Evolutionary conservation across 2,797 vertebrate species (phyloP).

Genomic region (Anabacerthia variegaticeps): DNA sequence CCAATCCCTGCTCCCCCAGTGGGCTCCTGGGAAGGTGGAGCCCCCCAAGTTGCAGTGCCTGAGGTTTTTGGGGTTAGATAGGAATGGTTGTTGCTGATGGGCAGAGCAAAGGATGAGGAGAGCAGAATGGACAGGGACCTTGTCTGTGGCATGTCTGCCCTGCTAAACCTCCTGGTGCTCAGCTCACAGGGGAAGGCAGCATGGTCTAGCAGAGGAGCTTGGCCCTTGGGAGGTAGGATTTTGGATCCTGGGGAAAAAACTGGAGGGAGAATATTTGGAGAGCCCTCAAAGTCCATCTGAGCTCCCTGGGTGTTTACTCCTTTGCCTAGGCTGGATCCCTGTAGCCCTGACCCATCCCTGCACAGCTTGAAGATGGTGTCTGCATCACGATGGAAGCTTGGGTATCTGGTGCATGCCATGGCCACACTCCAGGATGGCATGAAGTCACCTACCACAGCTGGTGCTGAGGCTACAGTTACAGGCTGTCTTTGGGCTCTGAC

Average conservation of each 20-base stretch:
- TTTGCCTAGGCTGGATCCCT: neutral
- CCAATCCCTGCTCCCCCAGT: neutral
- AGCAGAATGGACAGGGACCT: neutral
- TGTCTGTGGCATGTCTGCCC: neutral
- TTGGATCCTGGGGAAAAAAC: neutral
- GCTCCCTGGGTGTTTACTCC: neutral
- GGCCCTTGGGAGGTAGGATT: neutral
- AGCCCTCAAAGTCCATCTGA: neutral
- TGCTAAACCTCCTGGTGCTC: neutral
- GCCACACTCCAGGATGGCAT: neutral
- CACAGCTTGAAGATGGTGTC: neutral
- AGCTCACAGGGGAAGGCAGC: neutral
- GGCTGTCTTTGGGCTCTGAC: neutral
- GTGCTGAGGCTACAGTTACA: neutral
- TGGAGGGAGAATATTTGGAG: neutral
- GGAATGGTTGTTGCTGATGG: neutral
- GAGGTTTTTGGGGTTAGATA: neutral
- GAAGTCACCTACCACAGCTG: neutral
- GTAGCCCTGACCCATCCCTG: neutral
- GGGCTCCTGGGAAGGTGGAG: neutral
- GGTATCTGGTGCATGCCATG: no score
- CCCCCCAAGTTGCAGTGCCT: fast-evolving
- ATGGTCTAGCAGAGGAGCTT: neutral
- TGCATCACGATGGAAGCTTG: neutral
- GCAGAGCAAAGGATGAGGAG: neutral